Conservation (phyloP, 2,888 invertebrate species). For the Microplitis manilae region DNA sequence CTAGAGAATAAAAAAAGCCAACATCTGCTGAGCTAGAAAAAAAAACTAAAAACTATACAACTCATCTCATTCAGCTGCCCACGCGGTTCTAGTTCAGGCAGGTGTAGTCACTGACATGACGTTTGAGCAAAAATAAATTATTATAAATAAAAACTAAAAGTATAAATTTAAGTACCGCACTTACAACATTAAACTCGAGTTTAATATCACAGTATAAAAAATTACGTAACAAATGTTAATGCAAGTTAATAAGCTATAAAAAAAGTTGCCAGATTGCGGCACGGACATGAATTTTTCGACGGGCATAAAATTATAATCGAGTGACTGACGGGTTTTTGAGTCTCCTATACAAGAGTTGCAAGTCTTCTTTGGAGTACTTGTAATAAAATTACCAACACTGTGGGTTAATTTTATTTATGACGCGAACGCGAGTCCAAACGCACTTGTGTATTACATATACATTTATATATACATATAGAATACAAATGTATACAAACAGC, state of each 20-base stretch:
- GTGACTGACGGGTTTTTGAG: neutral
- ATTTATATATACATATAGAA: too few species aligned
- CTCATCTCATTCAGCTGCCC: slow-evolving; percentile 36
- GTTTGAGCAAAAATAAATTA: neutral
- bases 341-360: neutral
- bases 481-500: neutral
- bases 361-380: neutral
- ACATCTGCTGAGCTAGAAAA: slow-evolving; percentile 19
- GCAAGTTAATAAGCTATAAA: neutral
- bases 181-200: neutral
- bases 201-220: neutral
- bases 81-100: slow-evolving; percentile 32
- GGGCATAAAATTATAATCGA: neutral
- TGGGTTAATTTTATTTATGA: slow-evolving; percentile 48
- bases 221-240: neutral
- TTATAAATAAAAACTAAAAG: slow-evolving; percentile 11
- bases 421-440: slow-evolving; percentile 33
- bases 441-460: slow-evolving; percentile 40
- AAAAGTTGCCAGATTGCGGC: neutral
- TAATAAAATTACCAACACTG: neutral
- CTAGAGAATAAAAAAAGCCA: slow-evolving; percentile 4
- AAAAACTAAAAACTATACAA: neutral
- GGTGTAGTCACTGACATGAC: slow-evolving; percentile 29
- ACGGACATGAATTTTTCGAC: neutral
- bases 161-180: slow-evolving; percentile 28